These are phyloP conservation scores for Neotoxoptera formosana DNA, from an alignment of 1,140 invertebrate species.

Conservation along the genomic window DNA sequence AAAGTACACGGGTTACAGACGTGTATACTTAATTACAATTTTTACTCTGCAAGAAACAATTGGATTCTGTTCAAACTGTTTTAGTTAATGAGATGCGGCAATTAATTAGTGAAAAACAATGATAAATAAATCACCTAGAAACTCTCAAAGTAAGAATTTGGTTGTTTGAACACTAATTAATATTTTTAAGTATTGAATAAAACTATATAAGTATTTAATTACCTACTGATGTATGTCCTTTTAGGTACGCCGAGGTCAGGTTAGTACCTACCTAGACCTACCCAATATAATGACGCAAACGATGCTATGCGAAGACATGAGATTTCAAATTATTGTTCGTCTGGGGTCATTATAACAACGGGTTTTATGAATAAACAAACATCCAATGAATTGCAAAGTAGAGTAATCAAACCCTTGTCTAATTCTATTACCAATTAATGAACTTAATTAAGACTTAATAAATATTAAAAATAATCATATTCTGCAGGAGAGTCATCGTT, in stretches of 20 bases:
- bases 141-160: background rate
- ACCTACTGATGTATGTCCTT: background rate
- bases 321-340: conserved; percentile 24
- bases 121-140: background rate
- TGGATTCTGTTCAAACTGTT: background rate
- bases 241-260: too few relatives aligned
- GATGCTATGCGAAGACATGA: background rate
- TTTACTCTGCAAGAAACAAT: background rate
- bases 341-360: background rate
- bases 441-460: conserved; percentile 7
- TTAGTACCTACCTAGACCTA: background rate
- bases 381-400: conserved; percentile 40
- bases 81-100: background rate
- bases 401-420: conserved; percentile 21
- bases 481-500: background rate
- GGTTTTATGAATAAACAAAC: conserved; percentile 32
- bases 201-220: background rate
- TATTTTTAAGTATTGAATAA: background rate
- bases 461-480: conserved; percentile 25
- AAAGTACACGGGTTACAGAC: too few relatives aligned
- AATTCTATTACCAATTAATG: background rate
- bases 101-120: background rate
- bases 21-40: background rate
- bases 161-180: background rate
- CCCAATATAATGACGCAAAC: background rate